Evolutionary conservation across 1,140 invertebrate species (phyloP), one percentile per base, ranked within the genome.

Genomic region (Drepana arcuata): DNA sequence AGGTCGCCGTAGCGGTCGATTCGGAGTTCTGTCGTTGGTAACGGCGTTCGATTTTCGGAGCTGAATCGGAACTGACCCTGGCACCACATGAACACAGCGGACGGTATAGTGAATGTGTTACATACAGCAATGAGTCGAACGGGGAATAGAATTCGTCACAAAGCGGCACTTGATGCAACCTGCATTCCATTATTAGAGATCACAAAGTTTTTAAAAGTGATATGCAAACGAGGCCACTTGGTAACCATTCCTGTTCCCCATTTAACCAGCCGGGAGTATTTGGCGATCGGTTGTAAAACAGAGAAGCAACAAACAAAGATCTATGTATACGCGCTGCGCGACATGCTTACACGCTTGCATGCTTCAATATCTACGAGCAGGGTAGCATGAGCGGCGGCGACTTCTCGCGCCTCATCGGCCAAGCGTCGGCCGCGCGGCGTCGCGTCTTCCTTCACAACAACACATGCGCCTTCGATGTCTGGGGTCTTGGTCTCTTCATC

Each of bases 11-110:
- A 84, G 37, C 65, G 59, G 57, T 84, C 83, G 27, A 89, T 84
- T 59, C 87, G 83, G 49, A 86, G 78, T 48, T 89, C 86, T 41
- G 86, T 85, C 35, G 88, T 86, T 34, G 88, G 89, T 46, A 92
- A 74, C 47, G 86, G 86, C 25, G 88, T 79, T 42, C 85, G 85
- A 61, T 87, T 89, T 69, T 93, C 92, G 57, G 91, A 90, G 61
- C 91, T 90, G 85, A 93, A 93, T 43, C 90, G 85, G 80, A 93
- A 93, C 73, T 93, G 91, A 84, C 91, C 91, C 91, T 92, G 86
- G 31, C 66, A 66, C 60, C 63, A 69, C 58, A 61, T 36, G 30
- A 25, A 66, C 39, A 58, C 31, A 56, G 40, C 54, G 54, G 41
- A 49, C 13, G 24, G 31, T n/a, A n/a, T n/a, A n/a, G n/a, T n/a